Base-by-base conservation (phyloP, 2,797 vertebrate species). In the Eremophila alpestris region DNA sequence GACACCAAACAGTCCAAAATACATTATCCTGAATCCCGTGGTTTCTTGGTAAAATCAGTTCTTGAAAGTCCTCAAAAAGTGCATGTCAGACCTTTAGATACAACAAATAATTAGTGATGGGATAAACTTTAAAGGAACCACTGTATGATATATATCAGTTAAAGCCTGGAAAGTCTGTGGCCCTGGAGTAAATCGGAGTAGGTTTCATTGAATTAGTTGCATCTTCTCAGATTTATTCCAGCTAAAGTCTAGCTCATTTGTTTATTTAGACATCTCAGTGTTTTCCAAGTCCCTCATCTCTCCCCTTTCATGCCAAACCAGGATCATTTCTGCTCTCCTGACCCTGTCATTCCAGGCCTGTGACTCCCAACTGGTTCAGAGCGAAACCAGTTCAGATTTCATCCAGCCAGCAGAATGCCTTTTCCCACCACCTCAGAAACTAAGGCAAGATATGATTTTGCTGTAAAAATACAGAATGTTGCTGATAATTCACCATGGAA, bases 241-340 rank as follows among this genome's bases (percentile, higher is more conserved):
- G 63, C 77, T 76, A 51, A 93, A 58, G 45, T 68, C 67, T 93
- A 86, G 58, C 21, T 52, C 62, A 36, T 82, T 48, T 63, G n/a
- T 89, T 92, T 87, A 89, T 34, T 85, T 52, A 90, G 78, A 83
- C 75, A 83, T 90, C 63, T 52, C 68, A 51, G 73, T 69, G 43
- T 58, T 92, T 88, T 88, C 69, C 48, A 32, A 36, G 46, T 68
- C 46, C 41, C 63, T 80, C 46, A 23, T 71, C 54, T 75, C 43
- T 70, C 41, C 48, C 49, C 38, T 63, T 86, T 58, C 48, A 48
- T n/a, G 85, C 69, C 95, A 95, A 95, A 94, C 65, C 67, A 90
- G 55, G 74, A 67, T 29, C 19, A 36, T 77, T 56, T 90, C 41
- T 82, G 48, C 27, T 90, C 45, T 83, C 34, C 77, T 77, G 51